Conservation (phyloP, 2,797 vertebrate genomes). For the Galago senegalensis region DNA sequence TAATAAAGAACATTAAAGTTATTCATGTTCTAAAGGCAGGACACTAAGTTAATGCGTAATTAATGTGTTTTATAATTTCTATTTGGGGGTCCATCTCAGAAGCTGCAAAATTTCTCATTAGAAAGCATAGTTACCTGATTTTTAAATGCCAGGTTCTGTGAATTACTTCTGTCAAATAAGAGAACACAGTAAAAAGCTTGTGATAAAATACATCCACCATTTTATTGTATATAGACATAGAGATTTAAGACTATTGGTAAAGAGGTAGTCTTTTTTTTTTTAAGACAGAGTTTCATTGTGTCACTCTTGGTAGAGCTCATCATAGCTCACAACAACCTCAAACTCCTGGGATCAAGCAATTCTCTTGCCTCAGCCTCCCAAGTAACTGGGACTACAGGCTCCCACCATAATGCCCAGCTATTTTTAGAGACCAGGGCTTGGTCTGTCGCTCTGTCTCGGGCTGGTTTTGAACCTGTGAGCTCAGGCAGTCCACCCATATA, state of each 20-base stretch:
- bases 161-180: constrained; percentile 64
- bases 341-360: no score
- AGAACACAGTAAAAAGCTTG: background rate
- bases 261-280: background rate
- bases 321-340: no score
- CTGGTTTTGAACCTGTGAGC: no score
- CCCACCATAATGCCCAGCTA: no score
- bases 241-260: background rate
- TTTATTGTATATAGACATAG: background rate
- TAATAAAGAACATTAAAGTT: background rate
- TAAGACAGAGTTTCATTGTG: no score
- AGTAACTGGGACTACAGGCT: no score
- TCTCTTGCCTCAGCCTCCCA: no score
- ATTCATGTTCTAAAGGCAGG: background rate
- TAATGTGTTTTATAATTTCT: constrained; percentile 31
- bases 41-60: constrained; percentile 6
- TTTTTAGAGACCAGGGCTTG: no score
- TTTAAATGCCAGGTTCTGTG: constrained; percentile 63
- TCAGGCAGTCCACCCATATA: no score
- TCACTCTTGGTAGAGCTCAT: no score
- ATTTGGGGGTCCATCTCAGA: background rate
- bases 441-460: no score
- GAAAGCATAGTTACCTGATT: constrained; percentile 58
- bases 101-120: constrained; percentile 7
- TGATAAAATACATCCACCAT: background rate